Base-by-base conservation (phyloP, 2,797 vertebrate species). In the Ara ararauna region DNA sequence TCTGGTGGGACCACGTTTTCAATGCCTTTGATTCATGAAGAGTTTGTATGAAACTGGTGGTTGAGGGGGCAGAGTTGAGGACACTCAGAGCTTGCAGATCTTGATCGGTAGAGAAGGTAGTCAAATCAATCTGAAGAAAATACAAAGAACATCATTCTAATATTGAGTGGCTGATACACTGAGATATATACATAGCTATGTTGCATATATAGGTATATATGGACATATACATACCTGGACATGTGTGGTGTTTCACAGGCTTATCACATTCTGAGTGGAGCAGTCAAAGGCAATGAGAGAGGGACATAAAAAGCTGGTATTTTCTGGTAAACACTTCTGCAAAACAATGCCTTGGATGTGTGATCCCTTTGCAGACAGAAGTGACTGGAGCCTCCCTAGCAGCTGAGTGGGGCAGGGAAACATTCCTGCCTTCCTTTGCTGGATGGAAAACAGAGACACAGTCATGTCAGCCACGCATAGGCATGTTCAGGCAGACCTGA, bases 31-130 rank as follows among this genome's bases (percentile, higher is more conserved):
- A 34, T 60, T 50, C 45, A 9, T 47, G 40, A 74, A 66, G 70
- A 60, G 6, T 45, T 67, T 70, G n/a, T 12, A 13, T 48, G 36
- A 70, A 94, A 73, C 36, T 70, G 0, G 0, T 5, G 12, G 42
- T 6, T 62, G 68, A 56, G 30, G 15, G 10, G 15, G n/a, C 14
- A 64, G 22, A 0, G 0, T 1, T 34, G 70, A 75, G 73, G 67
- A 32, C 10, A 1, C 22, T 51, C 38, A 17, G 68, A 67, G 34
- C 38, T 87, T 10, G 44, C 0, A 2, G 32, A 17, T 67, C 50
- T 56, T 68, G 26, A 23, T 42, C n/a, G 6, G 11, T 5, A 42
- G 62, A 56, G 42, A 61, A 56, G 58, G n/a, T 71, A 58, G 30
- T 18, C 24, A 45, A 32, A n/a, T 7, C 30, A 56, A 56, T 22